Evolutionary conservation across 2,797 vertebrate genomes (phyloP), one percentile per base, ranked within the genome.

Genomic region (Gouania willdenowi): DNA sequence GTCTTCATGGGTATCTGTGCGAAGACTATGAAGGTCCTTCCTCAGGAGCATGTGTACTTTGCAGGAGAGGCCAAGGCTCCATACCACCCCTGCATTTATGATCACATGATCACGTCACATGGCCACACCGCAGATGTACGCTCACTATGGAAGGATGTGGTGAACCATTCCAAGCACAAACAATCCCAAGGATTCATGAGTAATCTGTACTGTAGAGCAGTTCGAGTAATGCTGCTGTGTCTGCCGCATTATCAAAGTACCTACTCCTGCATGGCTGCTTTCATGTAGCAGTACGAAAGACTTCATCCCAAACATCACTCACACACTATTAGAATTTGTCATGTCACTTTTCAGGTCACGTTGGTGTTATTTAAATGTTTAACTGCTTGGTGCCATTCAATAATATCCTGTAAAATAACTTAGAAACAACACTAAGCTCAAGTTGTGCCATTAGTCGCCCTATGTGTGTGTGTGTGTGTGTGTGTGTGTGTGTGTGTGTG

Each of bases 1-100:
- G 95, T 97, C 66, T 97, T 95, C 81, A 96, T 98, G 95, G 95
- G 95, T 38, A 91, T 98, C 26, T 98, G 94, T 78, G 95, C 93
- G 75, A 93, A 90, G 41, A 85, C 87, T 50, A 79, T 92, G 65
- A 91, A 92, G 14, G 77, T 97, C 36, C 82, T 86, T 28, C 93
- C 95, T 12, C 91, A 92, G 48, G 49, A 91, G 47, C 91, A 98
- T 3, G 54, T 71, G 4, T 96, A 91, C 81, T 97, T 97, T 79
- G 91, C 93, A 13, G 95, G 95, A 20, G 94, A 93, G 86, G 93
- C 85, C 9, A 94, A 92, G 52, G 82, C 92, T 19, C 92, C 89
- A 0, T 90, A 94, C 61, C 95, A 98, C 65, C 90, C 89, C 8
- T 98, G 95, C 72, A 92, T 98, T 77, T 97, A 92, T 35, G 81